Base-by-base conservation (phyloP, 2,888 invertebrate genomes). In the Notodonta dromedarius region DNA sequence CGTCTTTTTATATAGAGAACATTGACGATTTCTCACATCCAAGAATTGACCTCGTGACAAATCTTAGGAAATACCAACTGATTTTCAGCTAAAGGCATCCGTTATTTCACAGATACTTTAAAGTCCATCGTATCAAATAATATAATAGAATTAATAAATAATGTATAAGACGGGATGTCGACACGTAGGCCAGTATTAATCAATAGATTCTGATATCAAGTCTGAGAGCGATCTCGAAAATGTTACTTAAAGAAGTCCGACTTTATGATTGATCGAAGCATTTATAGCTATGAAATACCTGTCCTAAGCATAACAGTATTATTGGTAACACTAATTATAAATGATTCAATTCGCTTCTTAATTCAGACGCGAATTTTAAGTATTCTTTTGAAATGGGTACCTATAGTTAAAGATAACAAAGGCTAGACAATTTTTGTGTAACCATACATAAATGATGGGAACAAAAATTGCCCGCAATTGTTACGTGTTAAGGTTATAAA, bases 391-490 rank as follows among this genome's bases (percentile, higher is more conserved):
- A 50, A 46, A 12, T 9, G 9, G 24, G 24, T 2, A 24, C 24
- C 24, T 4, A 53, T 32, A 35, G 35, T 53, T 13, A 24, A 53
- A 53, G 53, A 53, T 53, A 13, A 14, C 24, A 51, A 67, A 69
- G 60, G 57, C 32, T 2, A 24, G 24, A 24, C 24, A 24, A 24
- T 24, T 24, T 24, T 65, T 73, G 68, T 71, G 70, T 75, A 70
- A 74, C 55, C 56, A 67, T 56, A 74, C 62, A 66, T 56, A 70
- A 79, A 81, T 76, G 63, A 75, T 86, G 83, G 73, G 85, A 87
- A 85, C 59, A 60, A 40, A 55, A 40, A 51, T 59, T 48, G 67
- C 69, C 63, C 65, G 63, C 71, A 67, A 74, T 72, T 62, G 71
- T 74, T 68, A 67, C 60, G 65, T 56, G 57, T 3, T 51, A 0